Percentiles rank a stretch among this genome's conserved stretches.
phyloP scores from a whole-genome alignment of 2,888 invertebrate species.

The Lasioglossum leucozonium region DNA sequence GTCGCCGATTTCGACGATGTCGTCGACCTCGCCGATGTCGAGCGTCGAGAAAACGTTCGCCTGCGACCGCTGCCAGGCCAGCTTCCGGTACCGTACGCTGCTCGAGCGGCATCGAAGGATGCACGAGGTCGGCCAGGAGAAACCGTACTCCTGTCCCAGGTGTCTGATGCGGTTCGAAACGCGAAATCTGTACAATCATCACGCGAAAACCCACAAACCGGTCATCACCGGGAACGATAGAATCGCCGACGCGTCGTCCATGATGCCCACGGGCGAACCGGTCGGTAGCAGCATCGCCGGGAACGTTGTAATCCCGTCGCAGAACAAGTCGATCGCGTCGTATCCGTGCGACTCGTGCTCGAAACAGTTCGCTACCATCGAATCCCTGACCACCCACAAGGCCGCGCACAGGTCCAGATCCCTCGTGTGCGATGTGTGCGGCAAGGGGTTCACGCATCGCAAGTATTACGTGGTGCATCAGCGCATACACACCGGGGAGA shows the following conservation, averaged over 20 bases:
- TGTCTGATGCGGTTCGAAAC: conserved; percentile 84
- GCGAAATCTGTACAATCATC: conserved; percentile 83
- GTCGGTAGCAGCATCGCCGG: conserved; percentile 46
- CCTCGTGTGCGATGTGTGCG: conserved; percentile 83
- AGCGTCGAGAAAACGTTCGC: conserved; percentile 78
- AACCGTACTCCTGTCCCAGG: conserved; percentile 82
- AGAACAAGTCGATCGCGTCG: conserved; percentile 58
- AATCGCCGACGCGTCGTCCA: conserved; percentile 29
- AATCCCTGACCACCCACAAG: conserved; percentile 81
- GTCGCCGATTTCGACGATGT: conserved; percentile 52
- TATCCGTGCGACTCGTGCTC: conserved; percentile 82
- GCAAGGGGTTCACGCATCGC: conserved; percentile 83
- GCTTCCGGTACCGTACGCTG: conserved; percentile 82
- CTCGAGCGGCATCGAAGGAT: conserved; percentile 83
- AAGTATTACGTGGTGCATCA: conserved; percentile 84
- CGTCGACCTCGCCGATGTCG: conserved; percentile 29
- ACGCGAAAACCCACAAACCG: conserved; percentile 82
- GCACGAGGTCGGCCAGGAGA: conserved; percentile 81
- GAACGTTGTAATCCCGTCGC: conserved; percentile 28
- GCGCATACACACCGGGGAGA: conserved; percentile 84
- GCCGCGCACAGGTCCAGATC: conserved; percentile 81
- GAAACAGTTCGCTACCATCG: conserved; percentile 80
- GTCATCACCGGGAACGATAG: conserved; percentile 49
- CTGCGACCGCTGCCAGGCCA: conserved; percentile 82
- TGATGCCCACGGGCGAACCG: conserved; percentile 44